Conservation (phyloP, 2,113 vertebrate species). For the Rhegmatorhina hoffmannsi region DNA sequence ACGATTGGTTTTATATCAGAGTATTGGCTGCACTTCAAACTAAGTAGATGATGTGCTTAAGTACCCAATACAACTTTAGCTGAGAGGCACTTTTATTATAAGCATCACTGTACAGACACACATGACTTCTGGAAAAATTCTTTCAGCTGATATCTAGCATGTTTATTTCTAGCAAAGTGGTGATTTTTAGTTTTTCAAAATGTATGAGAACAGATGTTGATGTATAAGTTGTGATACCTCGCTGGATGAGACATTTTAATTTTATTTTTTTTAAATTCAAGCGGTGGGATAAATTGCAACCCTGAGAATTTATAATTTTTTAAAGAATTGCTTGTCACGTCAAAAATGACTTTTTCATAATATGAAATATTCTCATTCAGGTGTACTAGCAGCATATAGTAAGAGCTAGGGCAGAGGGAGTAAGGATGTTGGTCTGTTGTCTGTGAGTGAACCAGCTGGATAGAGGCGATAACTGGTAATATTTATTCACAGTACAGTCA, state of each 20-base stretch:
- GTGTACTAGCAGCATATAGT: not conserved
- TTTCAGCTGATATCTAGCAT: not conserved
- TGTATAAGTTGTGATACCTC: not conserved
- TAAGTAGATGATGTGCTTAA: not conserved
- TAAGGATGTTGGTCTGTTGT: not conserved
- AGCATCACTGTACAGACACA: not conserved
- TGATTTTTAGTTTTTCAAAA: not conserved
- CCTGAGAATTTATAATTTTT: not conserved
- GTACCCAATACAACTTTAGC: not conserved
- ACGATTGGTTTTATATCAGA: not conserved
- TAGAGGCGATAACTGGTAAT: not conserved
- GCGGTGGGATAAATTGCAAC: not conserved
- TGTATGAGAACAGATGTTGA: not conserved
- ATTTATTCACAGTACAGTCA: not conserved
- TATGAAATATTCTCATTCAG: not conserved
- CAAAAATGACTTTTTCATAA: not conserved
- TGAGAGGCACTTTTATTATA: not conserved
- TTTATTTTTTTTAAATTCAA: not conserved
- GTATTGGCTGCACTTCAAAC: slow-evolving; percentile 22
- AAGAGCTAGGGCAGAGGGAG: not conserved
- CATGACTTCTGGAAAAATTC: not conserved
- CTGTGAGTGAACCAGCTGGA: not conserved
- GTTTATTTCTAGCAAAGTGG: not conserved
- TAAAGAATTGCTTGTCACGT: not conserved
- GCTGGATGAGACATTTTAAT: not conserved